These are phyloP conservation scores for Mohoua ochrocephala DNA, from an alignment of 2,113 vertebrate genomes.

Conservation along the genomic window DNA sequence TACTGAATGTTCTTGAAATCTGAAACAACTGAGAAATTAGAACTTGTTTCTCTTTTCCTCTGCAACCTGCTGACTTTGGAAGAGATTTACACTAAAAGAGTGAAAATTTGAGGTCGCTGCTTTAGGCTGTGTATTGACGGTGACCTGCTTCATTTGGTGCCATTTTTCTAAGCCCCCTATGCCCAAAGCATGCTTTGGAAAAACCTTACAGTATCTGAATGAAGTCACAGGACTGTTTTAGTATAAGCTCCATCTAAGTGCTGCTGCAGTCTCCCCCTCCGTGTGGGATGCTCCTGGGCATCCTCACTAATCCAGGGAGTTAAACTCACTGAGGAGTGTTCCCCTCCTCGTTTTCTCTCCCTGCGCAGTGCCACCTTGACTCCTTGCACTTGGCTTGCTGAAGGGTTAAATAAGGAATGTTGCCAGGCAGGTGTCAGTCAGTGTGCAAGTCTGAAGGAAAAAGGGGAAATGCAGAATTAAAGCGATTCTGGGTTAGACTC, in stretches of 20 bases:
- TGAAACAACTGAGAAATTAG: background rate
- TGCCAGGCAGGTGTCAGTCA: background rate
- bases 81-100: background rate
- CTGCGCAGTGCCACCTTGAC: background rate
- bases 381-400: background rate
- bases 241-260: background rate
- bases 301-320: background rate
- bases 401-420: background rate
- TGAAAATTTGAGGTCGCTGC: fast-evolving
- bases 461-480: background rate
- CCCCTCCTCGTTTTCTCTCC: background rate
- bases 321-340: background rate
- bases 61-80: background rate
- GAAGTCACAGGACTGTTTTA: background rate
- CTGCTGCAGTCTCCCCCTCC: background rate
- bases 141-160: background rate
- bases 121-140: background rate
- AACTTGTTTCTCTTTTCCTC: background rate
- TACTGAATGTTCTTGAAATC: background rate
- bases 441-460: background rate
- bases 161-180: background rate
- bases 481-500: background rate
- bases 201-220: background rate
- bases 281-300: background rate
- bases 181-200: background rate